Evolutionary conservation across 2,113 vertebrate species (phyloP).

Genomic region (Xyliphius kryptos): DNA sequence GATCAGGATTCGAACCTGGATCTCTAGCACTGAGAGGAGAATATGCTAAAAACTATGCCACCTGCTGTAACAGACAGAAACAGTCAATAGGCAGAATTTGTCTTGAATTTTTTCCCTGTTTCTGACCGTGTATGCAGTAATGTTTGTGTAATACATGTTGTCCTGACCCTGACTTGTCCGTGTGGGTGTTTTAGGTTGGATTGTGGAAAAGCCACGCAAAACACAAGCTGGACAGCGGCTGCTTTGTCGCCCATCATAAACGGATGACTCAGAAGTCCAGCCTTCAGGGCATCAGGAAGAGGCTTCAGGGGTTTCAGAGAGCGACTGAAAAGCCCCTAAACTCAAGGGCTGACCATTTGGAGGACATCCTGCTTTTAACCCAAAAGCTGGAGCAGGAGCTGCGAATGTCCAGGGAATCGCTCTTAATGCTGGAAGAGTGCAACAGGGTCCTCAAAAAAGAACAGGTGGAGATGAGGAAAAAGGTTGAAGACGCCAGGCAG

Average conservation of each 20-base stretch:
- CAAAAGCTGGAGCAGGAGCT: conserved; percentile 77
- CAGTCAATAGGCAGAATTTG: no score
- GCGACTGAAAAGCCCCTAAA: conserved; percentile 69
- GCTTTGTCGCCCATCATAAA: conserved; percentile 59
- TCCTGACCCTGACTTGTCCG: no score
- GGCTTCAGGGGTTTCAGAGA: conserved; percentile 65
- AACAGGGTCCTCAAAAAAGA: conserved; percentile 73
- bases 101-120: no score
- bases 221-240: conserved; percentile 61
- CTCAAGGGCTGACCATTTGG: conserved; percentile 69
- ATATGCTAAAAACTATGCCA: no score
- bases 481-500: conserved; percentile 78
- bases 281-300: conserved; percentile 44
- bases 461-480: conserved; percentile 77
- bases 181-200: no score
- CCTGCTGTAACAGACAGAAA: no score
- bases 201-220: conserved; percentile 79
- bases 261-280: conserved; percentile 41
- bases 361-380: conserved; percentile 68
- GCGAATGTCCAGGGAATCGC: conserved; percentile 64
- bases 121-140: no score
- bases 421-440: conserved; percentile 68
- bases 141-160: no score
- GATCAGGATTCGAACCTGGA: no score
- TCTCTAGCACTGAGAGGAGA: no score